Percentiles rank a stretch among this genome's conserved stretches.
Evolutionary conservation across 2,888 invertebrate species (phyloP).

Genomic region (Chydorus sphaericus): DNA sequence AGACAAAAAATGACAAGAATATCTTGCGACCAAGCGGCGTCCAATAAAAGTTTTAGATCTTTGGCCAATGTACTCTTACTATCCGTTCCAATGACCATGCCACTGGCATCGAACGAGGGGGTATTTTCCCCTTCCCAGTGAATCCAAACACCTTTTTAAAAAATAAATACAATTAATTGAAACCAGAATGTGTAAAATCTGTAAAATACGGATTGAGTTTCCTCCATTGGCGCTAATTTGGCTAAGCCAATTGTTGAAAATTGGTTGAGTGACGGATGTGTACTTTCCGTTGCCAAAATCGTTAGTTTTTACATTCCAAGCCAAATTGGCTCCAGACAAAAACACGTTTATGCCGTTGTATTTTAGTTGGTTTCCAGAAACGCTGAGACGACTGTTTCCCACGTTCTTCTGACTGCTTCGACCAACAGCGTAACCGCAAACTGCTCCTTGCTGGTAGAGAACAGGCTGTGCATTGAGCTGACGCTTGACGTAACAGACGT

Average conservation of each 20-base stretch:
- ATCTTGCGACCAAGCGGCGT: constrained; percentile 20
- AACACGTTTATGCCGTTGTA: constrained; percentile 22
- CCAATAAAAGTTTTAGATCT: constrained; percentile 21
- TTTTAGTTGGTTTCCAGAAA: constrained; percentile 19
- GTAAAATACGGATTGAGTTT: constrained; percentile 21
- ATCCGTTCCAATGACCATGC: constrained; percentile 21
- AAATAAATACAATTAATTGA: too few relatives aligned
- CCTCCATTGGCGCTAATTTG: constrained; percentile 22
- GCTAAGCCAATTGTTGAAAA: constrained; percentile 22
- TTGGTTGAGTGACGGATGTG: constrained; percentile 16
- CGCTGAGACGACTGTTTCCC: constrained; percentile 15
- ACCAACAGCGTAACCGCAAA: too few relatives aligned
- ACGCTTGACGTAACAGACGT: too few relatives aligned
- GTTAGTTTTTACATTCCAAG: constrained; percentile 23
- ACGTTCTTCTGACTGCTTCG: too few relatives aligned
- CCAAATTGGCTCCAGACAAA: constrained; percentile 23
- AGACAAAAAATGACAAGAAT: constrained; percentile 22
- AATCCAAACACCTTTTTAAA: constrained; percentile 24
- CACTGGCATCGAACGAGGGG: constrained; percentile 21
- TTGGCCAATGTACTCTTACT: constrained; percentile 19
- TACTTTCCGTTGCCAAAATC: constrained; percentile 24
- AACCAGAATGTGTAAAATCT: too few relatives aligned
- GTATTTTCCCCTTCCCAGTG: constrained; percentile 24
- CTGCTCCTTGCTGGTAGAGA: too few relatives aligned
- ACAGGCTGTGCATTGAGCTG: too few relatives aligned